Evolutionary conservation across 2,888 invertebrate species (phyloP), one percentile per base, ranked within the genome.

Genomic region (Ectemnius continuus): DNA sequence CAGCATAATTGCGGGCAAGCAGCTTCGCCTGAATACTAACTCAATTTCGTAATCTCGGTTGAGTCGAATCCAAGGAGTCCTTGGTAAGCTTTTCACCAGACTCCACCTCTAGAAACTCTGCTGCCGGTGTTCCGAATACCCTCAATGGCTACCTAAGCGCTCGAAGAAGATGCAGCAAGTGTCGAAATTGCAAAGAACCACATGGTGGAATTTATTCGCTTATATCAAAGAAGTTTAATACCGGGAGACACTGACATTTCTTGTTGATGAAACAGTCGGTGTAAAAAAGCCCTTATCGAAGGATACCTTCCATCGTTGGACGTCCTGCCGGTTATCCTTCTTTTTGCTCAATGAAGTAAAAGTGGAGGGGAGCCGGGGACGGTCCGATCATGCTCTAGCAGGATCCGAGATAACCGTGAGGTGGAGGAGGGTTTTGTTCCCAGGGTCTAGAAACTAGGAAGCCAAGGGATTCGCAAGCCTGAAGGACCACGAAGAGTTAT

Each of bases 401-500:
- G 78, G 75, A 62, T 61, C 64, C 45, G 78, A 83, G 84, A 85
- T 85, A 85, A 85, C 80, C 72, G 36, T 6, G 36, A 36, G 36
- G 65, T 61, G 68, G 70, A 52, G 61, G 63, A 70, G 65, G 75
- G 67, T 73, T 36, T 36, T 59, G 70, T 69, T 75, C 77, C 74
- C 65, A 71, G 78, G 76, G 76, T 70, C 61, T 78, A 67, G 63
- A 71, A 73, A 76, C 65, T 72, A 60, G 71, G 74, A 79, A 79
- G 76, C 78, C 76, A 52, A 69, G 83, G 81, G 81, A 80, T 78
- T 79, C 78, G 16, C 67, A 77, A 61, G 60, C 70, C 72, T 70
- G 68, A 68, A 77, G 83, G 76, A 82, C 83, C 84, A 67, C 70
- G 66, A 84, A 82, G 87, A 88, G 84, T 88, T 89, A 89, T 89